These are phyloP conservation scores for Tenodera sinensis DNA, from an alignment of 2,888 invertebrate species.

Conservation along the genomic window DNA sequence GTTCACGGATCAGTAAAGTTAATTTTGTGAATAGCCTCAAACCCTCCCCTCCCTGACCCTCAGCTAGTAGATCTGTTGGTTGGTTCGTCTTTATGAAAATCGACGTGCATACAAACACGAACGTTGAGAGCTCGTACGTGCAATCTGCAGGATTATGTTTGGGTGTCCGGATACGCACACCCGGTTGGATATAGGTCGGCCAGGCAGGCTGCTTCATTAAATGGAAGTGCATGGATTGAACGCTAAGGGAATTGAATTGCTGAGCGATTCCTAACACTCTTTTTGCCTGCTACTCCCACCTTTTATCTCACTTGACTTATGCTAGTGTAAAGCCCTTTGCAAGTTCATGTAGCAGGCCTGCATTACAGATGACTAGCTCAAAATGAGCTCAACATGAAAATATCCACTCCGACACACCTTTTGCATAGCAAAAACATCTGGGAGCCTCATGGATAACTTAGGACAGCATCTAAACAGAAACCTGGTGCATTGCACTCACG, in stretches of 20 bases:
- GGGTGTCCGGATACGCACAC: background rate
- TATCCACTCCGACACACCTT: background rate
- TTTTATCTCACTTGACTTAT: background rate
- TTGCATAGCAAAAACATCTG: no score
- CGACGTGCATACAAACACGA: background rate
- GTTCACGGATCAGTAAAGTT: background rate
- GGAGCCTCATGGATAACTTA: no score
- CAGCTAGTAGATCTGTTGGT: background rate
- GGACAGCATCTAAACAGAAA: no score
- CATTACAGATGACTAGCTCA: background rate
- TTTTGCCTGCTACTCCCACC: background rate
- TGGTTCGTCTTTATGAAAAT: background rate
- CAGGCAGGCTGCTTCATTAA: background rate
- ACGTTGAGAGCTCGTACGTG: background rate
- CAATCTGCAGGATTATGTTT: background rate
- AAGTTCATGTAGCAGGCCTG: background rate
- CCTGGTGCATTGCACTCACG: no score
- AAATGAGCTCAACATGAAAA: background rate
- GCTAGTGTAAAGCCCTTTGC: background rate
- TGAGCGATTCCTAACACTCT: background rate
- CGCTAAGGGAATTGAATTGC: slow-evolving; percentile 4
- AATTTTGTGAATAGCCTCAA: background rate
- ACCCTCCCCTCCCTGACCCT: background rate
- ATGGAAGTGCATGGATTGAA: background rate
- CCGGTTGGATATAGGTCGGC: background rate